Conservation (phyloP, 2,888 invertebrate genomes). For the Mesopsocus fuscifrons region DNA sequence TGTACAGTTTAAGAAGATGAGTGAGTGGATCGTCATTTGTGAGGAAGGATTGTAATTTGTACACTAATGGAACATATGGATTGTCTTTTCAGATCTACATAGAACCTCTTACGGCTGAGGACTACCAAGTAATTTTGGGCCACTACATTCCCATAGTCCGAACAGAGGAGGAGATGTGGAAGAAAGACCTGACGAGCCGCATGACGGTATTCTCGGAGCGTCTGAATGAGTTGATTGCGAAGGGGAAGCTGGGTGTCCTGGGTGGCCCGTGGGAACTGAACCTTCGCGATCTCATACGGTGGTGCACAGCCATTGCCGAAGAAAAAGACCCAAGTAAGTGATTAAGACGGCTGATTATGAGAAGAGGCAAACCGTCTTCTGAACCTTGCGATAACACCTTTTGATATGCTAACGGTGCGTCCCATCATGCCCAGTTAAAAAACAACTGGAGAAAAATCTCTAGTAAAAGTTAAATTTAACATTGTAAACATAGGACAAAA, state of each 20-base stretch:
- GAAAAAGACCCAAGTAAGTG: conserved; percentile 9
- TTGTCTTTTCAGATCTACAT: conserved; percentile 34
- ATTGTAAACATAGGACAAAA: too few relatives aligned
- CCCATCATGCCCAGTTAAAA: too few relatives aligned
- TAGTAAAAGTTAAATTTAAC: too few relatives aligned
- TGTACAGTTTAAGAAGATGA: too few relatives aligned
- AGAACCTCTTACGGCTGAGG: conserved; percentile 37
- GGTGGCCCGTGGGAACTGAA: conserved; percentile 97
- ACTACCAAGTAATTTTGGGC: conserved; percentile 21
- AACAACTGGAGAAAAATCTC: too few relatives aligned
- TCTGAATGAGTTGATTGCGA: conserved; percentile 26
- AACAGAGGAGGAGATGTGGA: background rate
- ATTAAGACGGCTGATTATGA: too few relatives aligned
- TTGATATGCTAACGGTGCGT: too few relatives aligned
- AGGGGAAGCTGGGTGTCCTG: conserved; percentile 25
- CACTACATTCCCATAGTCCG: background rate
- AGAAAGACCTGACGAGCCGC: background rate
- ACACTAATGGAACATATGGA: too few relatives aligned
- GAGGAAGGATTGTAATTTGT: too few relatives aligned
- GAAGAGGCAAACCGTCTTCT: too few relatives aligned
- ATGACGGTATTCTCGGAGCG: background rate
- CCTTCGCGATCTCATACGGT: conserved; percentile 80
- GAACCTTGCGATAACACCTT: too few relatives aligned
- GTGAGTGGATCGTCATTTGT: too few relatives aligned
- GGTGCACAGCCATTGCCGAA: conserved; percentile 59